These are phyloP conservation scores for Syngnathus scovelli DNA, from an alignment of 2,113 vertebrate genomes.

Conservation along the genomic window DNA sequence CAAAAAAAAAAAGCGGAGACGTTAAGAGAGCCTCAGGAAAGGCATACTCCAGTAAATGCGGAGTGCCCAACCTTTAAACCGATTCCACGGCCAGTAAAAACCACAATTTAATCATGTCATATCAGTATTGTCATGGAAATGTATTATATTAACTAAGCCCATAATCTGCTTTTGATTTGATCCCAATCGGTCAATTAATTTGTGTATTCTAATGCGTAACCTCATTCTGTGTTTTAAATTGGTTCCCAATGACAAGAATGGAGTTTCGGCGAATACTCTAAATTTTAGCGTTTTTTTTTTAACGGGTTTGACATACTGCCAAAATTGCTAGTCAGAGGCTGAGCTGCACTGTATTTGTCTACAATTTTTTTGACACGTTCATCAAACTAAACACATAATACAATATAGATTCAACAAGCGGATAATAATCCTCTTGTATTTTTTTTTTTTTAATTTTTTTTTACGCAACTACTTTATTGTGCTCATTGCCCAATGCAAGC, in stretches of 20 bases:
- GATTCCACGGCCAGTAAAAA: neutral
- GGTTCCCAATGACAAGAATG: neutral
- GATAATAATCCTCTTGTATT: neutral
- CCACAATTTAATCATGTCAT: conserved; percentile 21
- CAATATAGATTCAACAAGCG: too few relatives aligned
- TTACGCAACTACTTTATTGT: conserved; percentile 33
- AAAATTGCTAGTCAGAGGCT: too few relatives aligned
- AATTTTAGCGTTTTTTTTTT: neutral
- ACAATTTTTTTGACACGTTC: too few relatives aligned
- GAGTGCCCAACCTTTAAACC: conserved; percentile 8
- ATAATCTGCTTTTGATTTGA: conserved; percentile 45
- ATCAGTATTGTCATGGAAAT: conserved; percentile 35
- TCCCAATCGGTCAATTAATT: conserved; percentile 21
- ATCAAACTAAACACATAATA: too few relatives aligned
- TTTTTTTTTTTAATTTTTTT: conserved; percentile 15
- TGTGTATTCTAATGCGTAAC: conserved; percentile 1
- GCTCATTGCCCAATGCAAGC: conserved; percentile 25
- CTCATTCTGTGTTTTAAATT: neutral
- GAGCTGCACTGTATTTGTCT: too few relatives aligned
- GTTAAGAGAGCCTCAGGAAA: conserved; percentile 40
- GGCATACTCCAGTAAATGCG: conserved; percentile 12
- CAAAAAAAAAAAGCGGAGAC: conserved; percentile 18
- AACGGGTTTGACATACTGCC: too few relatives aligned
- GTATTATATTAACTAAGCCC: conserved; percentile 16
- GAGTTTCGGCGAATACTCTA: too few relatives aligned